Percentiles rank a stretch among this genome's conserved stretches.
These are phyloP conservation scores for Pararge aegeria DNA, from an alignment of 1,140 invertebrate species.

Conservation along the genomic window DNA sequence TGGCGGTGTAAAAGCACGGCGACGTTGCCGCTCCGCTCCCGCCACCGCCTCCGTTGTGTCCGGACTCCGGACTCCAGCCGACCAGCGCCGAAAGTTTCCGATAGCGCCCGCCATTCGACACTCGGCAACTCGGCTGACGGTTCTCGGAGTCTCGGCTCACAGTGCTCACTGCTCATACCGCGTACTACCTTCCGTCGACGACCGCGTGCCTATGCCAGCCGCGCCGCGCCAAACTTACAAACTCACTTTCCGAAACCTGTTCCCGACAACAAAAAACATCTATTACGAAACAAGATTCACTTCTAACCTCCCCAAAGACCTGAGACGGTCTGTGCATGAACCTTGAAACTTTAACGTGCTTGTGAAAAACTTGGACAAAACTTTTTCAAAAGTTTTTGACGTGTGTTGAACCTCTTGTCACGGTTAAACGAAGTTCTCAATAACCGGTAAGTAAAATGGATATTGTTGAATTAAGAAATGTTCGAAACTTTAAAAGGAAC, in stretches of 20 bases:
- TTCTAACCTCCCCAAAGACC: constrained; percentile 31
- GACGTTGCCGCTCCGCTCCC: constrained; percentile 21
- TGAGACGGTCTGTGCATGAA: constrained; percentile 20
- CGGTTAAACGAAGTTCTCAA: constrained; percentile 57
- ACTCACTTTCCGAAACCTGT: constrained; percentile 63
- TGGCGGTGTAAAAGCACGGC: constrained; percentile 14
- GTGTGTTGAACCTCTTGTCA: constrained; percentile 54
- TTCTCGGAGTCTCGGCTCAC: too few relatives aligned
- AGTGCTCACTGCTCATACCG: constrained; percentile 37
- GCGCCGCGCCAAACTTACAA: constrained; percentile 54
- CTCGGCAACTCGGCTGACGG: not conserved
- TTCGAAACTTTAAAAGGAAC: constrained; percentile 26
- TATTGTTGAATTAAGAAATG: constrained; percentile 55
- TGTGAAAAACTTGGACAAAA: constrained; percentile 35
- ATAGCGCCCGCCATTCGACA: constrained; percentile 5
- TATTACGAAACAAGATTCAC: constrained; percentile 42
- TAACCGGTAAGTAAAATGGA: constrained; percentile 72
- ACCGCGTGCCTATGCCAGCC: constrained; percentile 37
- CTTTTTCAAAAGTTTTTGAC: constrained; percentile 64
- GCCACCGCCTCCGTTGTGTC: constrained; percentile 3
- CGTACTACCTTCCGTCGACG: constrained; percentile 46
- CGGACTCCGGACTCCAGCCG: not conserved
- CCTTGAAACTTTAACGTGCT: constrained; percentile 33
- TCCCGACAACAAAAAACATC: constrained; percentile 40
- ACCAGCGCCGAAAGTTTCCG: not conserved